Evolutionary conservation across 2,113 vertebrate genomes (phyloP), one percentile per base, ranked within the genome.

Genomic region (Microtus oregoni): DNA sequence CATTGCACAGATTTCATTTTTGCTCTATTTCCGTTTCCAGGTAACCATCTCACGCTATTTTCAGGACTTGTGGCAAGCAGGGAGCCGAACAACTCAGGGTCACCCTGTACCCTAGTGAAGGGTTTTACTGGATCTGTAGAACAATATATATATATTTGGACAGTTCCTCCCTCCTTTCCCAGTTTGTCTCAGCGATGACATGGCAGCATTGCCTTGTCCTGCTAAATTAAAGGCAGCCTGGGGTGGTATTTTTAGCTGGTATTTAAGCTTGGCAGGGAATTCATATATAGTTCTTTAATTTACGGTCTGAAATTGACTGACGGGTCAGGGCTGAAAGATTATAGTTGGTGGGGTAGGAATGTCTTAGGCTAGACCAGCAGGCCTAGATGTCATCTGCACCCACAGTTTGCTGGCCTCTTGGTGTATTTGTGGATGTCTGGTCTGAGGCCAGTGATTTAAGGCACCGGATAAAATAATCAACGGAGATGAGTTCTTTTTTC

Each of bases 241-340:
- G 15, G 41, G 32, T 41, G 61, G 10, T 97, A 90, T 95, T 96
- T 96, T 97, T 96, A 96, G 94, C 86, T 26, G 65, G 67, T n/a
- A 8, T 95, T 93, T 96, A 41, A 12, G 17, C 4, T 70, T 96
- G 87, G 91, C 91, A 38, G 77, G 14, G 87, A 86, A 58, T 52
- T 96, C 87, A 83, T 88, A 95, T 87, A 92, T 96, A 97, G 97
- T 92, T 93, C 96, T 88, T 73, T 97, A 96, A 98, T 97, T 96
- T 61, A 47, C 75, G 88, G 95, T 91, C 77, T 96, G 93, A 93
- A 47, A 61, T 91, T 91, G 92, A 94, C 67, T 90, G 85, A 44
- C 76, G 93, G 95, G 75, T 58, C 77, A 76, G 70, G 73, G 94
- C 85, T 19, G 50, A 81, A 89, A 79, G 91, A n/a, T 72, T 68